Base-by-base conservation (phyloP, 92 coral and sea anemone species). In the Porites cylindrica region DNA sequence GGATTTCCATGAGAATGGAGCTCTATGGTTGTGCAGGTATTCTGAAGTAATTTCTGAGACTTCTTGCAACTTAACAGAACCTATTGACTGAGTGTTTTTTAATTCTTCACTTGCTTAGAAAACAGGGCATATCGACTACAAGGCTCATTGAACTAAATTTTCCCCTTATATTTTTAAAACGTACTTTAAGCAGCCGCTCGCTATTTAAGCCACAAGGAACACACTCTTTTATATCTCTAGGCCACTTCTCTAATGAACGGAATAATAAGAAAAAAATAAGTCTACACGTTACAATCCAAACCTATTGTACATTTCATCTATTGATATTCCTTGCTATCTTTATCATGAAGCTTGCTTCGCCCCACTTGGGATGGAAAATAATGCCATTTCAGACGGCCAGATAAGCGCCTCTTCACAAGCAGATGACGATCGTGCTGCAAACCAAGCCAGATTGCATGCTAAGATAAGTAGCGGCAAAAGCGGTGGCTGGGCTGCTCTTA, bases 11-110 rank as follows among this genome's bases (percentile, higher is more conserved):
- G 83, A 63, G 83, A 79, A 51, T 79, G 71, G 83, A 79, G 51
- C 24, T 79, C 19, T 63, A 63, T 62, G 83, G 83, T n/a, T 79
- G 83, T 65, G 38, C 83, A 79, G 73, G 73, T 79, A 77, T 38
- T 29, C 56, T 56, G 6, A 24, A 77, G 26, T 13, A 6, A 8
- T 13, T 18, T 23, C 13, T 47, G 9, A 2, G 3, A 29, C n/a
- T 38, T 70, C 0, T 8, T 23, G 4, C 26, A 6, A 10, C 7
- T 4, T 10, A 69, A 13, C 73, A 23, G 7, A 26, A 1, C 26
- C 6, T 8, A 69, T 26, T 1, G 73, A 23, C 13, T 24, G 0
- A 13, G 47, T 38, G 47, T 38, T 38, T 38, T 38, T 38, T 38
- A 38, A 38, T 38, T 38, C 6, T 38, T 38, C 47, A 38, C 47